phyloP scores from a whole-genome alignment of 2,888 invertebrate genomes.

The Pocota personata region DNA sequence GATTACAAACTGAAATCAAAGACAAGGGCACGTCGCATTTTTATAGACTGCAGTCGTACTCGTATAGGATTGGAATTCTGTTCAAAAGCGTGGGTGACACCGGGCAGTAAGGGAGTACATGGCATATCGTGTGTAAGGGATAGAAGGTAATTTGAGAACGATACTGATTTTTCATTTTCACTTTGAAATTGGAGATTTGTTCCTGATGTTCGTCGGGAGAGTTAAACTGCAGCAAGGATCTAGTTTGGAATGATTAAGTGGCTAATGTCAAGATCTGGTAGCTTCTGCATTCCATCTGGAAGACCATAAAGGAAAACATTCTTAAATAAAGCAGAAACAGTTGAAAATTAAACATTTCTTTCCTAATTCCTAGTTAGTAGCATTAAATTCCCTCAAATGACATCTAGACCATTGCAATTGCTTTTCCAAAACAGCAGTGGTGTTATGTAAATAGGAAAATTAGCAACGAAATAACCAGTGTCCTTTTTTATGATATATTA shows the following conservation, averaged over 20 bases:
- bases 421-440: too few relatives aligned
- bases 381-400: too few relatives aligned
- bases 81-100: background rate
- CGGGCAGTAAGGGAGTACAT: background rate
- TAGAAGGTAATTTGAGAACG: background rate
- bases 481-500: too few relatives aligned
- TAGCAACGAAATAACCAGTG: too few relatives aligned
- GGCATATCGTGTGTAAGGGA: background rate
- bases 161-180: background rate
- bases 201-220: background rate
- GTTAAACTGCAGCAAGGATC: background rate
- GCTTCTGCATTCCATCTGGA: too few relatives aligned
- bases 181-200: background rate
- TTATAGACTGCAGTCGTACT: background rate
- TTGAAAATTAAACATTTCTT: too few relatives aligned
- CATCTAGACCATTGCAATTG: too few relatives aligned
- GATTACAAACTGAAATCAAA: slow-evolving; percentile 62
- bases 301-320: too few relatives aligned
- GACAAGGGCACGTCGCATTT: slow-evolving; percentile 47
- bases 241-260: background rate
- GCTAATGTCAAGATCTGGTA: too few relatives aligned
- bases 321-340: too few relatives aligned
- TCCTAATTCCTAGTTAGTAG: too few relatives aligned
- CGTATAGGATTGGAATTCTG: background rate
- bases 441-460: too few relatives aligned